A percentile compares a stretch with the other conserved stretches of the same genome.
Evolutionary conservation across 2,113 vertebrate genomes (phyloP).

Genomic region (Perca flavescens): DNA sequence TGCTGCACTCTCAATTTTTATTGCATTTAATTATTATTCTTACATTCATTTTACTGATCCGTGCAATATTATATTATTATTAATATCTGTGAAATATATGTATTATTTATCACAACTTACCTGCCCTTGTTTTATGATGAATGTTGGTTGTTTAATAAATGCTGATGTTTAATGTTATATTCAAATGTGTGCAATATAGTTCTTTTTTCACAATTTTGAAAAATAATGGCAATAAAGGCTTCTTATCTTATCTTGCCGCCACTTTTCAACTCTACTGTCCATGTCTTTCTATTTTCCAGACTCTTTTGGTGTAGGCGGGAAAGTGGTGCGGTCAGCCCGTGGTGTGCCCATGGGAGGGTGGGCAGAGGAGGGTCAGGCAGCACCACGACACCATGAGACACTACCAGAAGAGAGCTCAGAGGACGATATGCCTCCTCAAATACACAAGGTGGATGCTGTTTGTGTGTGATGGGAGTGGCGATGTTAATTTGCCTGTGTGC

Average conservation of each 20-base stretch:
- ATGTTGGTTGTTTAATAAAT: too few species aligned
- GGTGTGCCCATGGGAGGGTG: constrained; percentile 94
- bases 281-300: constrained; percentile 59
- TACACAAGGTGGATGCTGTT: constrained; percentile 89
- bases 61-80: too few species aligned
- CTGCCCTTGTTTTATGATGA: too few species aligned
- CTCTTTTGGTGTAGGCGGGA: constrained; percentile 60
- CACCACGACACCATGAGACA: constrained; percentile 86
- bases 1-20: neutral
- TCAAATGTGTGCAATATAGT: too few species aligned
- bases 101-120: too few species aligned
- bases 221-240: too few species aligned
- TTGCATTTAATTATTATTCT: too few species aligned
- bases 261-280: neutral
- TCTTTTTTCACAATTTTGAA: too few species aligned
- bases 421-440: constrained; percentile 93
- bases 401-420: constrained; percentile 95
- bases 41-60: too few species aligned
- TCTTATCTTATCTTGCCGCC: neutral
- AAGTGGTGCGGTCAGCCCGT: constrained; percentile 87
- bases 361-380: constrained; percentile 89
- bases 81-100: too few species aligned
- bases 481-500: constrained; percentile 10
- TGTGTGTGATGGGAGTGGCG: neutral
- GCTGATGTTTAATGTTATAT: too few species aligned